phyloP scores from a whole-genome alignment of 2,797 vertebrate genomes.

The Channallabes apus region DNA sequence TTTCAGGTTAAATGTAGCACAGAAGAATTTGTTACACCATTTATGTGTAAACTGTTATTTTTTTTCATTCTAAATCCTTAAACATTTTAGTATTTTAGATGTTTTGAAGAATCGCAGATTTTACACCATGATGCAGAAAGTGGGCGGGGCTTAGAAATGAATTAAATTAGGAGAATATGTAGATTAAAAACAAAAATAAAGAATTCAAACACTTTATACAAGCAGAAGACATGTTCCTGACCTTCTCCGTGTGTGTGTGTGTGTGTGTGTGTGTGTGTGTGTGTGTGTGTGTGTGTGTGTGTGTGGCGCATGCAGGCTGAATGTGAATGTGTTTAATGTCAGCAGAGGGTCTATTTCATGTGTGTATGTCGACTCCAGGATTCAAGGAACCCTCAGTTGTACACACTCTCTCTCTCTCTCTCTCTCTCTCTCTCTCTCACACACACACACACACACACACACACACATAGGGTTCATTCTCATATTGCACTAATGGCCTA shows the following conservation, averaged over 20 bases:
- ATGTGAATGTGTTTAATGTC: neutral
- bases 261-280: slow-evolving; percentile 10
- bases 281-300: slow-evolving; percentile 18
- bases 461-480: neutral
- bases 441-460: neutral
- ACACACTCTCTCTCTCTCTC: neutral
- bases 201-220: neutral
- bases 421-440: neutral
- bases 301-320: neutral
- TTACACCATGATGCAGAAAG: neutral
- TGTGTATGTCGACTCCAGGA: neutral
- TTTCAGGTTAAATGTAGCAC: neutral
- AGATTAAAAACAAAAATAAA: neutral
- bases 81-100: neutral
- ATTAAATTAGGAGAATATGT: neutral
- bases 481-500: neutral
- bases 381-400: neutral
- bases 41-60: neutral
- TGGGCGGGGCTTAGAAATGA: neutral
- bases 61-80: neutral
- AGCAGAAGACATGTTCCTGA: neutral
- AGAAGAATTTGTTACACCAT: neutral
- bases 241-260: neutral
- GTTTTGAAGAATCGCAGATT: neutral
- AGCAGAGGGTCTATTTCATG: neutral